phyloP scores from a whole-genome alignment of 2,888 invertebrate species.

The Hemaris fuciformis region DNA sequence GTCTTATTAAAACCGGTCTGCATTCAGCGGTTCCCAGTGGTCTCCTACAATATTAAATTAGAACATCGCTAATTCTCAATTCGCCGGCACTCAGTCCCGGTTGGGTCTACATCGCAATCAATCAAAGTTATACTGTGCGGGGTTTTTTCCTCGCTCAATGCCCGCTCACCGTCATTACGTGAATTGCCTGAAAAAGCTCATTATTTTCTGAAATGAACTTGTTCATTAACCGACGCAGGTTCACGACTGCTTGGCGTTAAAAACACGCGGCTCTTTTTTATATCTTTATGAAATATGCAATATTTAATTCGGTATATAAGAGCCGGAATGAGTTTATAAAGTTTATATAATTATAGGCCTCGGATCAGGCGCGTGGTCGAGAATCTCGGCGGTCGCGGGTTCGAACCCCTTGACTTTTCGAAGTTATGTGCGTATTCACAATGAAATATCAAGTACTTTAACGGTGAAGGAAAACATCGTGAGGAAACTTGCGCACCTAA shows the following conservation, averaged over 20 bases:
- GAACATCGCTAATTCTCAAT: not conserved
- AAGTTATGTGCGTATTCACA: too few relatives aligned
- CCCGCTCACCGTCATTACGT: constrained; percentile 9
- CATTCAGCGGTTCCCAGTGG: too few relatives aligned
- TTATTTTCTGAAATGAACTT: constrained; percentile 14
- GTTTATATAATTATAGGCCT: too few relatives aligned
- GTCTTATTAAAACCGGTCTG: too few relatives aligned
- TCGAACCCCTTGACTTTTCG: too few relatives aligned
- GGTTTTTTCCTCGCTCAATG: constrained; percentile 5
- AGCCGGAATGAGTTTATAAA: too few relatives aligned
- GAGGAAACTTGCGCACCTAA: too few relatives aligned
- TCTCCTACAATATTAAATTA: not conserved
- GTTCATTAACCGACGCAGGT: constrained; percentile 8
- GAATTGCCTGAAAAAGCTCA: constrained; percentile 15
- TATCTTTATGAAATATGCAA: not conserved
- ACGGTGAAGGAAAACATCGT: too few relatives aligned
- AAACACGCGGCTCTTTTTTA: not conserved
- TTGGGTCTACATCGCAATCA: constrained; percentile 6
- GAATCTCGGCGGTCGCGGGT: too few relatives aligned
- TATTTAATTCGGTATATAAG: too few relatives aligned
- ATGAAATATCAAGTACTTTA: too few relatives aligned
- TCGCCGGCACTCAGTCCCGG: not conserved
- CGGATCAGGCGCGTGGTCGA: too few relatives aligned
- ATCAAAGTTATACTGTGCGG: constrained; percentile 9
- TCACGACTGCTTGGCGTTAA: not conserved